These are phyloP conservation scores for Parnassius orleans DNA, from an alignment of 2,888 invertebrate genomes.

Conservation along the genomic window DNA sequence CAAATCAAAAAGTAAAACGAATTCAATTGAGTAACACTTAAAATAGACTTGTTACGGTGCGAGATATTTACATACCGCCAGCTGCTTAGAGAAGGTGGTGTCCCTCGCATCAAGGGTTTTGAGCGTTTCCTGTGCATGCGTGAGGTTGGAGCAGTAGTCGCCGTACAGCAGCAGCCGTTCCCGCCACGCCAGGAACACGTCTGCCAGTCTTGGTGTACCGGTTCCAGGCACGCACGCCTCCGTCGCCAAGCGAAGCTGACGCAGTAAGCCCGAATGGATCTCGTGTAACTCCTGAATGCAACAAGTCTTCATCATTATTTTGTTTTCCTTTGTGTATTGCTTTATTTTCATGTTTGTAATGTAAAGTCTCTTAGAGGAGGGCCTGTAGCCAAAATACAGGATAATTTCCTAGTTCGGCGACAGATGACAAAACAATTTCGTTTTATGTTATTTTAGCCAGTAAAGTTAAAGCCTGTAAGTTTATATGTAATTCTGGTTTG, in stretches of 20 bases:
- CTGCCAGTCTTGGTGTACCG: constrained; percentile 82
- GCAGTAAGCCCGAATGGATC: constrained; percentile 91
- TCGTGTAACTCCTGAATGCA: constrained; percentile 88
- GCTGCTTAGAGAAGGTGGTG: constrained; percentile 83
- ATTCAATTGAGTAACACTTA: no score
- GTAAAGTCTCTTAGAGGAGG: no score
- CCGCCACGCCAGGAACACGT: constrained; percentile 94
- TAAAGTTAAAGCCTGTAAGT: no score
- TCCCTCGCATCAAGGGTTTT: constrained; percentile 87
- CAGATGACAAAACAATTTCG: no score
- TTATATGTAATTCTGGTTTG: no score
- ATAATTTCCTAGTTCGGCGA: no score
- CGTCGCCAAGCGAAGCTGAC: constrained; percentile 88
- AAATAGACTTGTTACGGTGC: background rate
- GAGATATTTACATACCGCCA: constrained; percentile 73
- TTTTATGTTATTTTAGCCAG: no score
- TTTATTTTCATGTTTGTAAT: no score
- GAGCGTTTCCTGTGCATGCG: constrained; percentile 91
- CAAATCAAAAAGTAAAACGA: no score
- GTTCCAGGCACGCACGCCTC: constrained; percentile 79
- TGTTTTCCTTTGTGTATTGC: no score
- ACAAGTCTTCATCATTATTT: background rate
- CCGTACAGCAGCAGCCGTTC: constrained; percentile 96
- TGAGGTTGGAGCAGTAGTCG: constrained; percentile 96
- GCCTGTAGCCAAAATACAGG: no score